Base-by-base conservation (phyloP, 2,113 vertebrate genomes). In the Odocoileus hemionus region DNA sequence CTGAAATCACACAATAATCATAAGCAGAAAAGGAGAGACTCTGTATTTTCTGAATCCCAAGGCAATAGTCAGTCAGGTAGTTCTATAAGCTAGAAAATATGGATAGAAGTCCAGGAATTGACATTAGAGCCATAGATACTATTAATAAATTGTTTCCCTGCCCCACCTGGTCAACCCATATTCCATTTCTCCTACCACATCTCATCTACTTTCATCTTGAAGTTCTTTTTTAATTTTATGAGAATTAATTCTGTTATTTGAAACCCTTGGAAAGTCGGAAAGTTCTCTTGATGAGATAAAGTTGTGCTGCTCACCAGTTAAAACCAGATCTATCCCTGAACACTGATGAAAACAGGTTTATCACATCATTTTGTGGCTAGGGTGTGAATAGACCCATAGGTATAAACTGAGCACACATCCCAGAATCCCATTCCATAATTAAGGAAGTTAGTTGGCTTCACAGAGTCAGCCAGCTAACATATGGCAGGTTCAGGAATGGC, bases 401-500 rank as follows among this genome's bases (percentile, higher is more conserved):
- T 84, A 6, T 80, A 16, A 54, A 43, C 80, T 96, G 74, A 92
- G 28, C 55, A 94, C 33, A 33, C 25, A 43, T 91, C 70, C 45
- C 79, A 95, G 57, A 89, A 84, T 79, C 33, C 39, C 58, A 57
- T 92, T 98, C 91, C 97, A 96, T 96, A 58, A 86, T 95, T 90
- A 97, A 91, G 67, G 91, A 97, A 98, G 97, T 93, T 98, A 97
- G 86, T 80, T 70, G 87, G 58, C 94, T 97, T 55, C 61, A 96
- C 93, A 95, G 91, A 96, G 96, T 98, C 93, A 97, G 98, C 98
- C 97, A 96, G 97, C 92, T 97, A 97, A 21, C 96, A 61, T 92
- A 98, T 98, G 96, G 98, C 97, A 97, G 70, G 50, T 92, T 97
- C 94, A 98, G 95, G 95, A 98, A 98, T 79, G 95, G 95, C 52